Conservation (phyloP, 2,888 invertebrate species). For the Cosmia trapezina region DNA sequence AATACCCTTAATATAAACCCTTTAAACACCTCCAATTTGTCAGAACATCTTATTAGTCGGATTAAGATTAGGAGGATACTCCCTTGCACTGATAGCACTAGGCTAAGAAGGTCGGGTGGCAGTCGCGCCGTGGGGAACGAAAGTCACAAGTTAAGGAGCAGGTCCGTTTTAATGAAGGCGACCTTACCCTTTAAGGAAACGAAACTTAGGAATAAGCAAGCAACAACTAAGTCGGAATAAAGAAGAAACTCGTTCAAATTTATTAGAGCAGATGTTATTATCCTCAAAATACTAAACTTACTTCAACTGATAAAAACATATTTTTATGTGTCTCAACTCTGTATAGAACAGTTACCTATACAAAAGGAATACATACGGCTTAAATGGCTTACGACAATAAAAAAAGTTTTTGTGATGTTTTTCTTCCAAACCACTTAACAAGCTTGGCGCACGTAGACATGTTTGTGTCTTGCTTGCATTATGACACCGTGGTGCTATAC, state of each 20-base stretch:
- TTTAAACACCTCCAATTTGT: constrained; percentile 1
- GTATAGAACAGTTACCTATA: constrained; percentile 75
- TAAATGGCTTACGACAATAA: constrained; percentile 88
- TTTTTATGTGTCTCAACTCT: constrained; percentile 70
- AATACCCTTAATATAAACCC: no score
- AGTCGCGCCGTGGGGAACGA: constrained; percentile 4
- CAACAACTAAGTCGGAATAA: neutral
- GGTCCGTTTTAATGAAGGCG: constrained; percentile 47
- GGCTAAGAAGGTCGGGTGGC: constrained; percentile 15
- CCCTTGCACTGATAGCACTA: constrained; percentile 12
- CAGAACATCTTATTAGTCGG: neutral
- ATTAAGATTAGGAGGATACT: constrained; percentile 11
- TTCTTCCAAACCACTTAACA: constrained; percentile 91
- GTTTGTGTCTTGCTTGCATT: constrained; percentile 90
- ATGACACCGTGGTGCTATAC: constrained; percentile 89
- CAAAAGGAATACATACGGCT: constrained; percentile 82
- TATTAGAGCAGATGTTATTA: constrained; percentile 27
- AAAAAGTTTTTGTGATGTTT: constrained; percentile 90
- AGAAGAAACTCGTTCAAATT: constrained; percentile 34
- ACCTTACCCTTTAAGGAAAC: constrained; percentile 36
- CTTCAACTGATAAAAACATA: constrained; percentile 60
- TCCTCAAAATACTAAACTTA: constrained; percentile 49
- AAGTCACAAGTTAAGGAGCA: constrained; percentile 39
- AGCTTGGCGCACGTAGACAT: constrained; percentile 90
- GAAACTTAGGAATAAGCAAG: constrained; percentile 20